These are phyloP conservation scores for Rhinoderma darwinii DNA, from an alignment of 2,113 vertebrate species.

Conservation along the genomic window DNA sequence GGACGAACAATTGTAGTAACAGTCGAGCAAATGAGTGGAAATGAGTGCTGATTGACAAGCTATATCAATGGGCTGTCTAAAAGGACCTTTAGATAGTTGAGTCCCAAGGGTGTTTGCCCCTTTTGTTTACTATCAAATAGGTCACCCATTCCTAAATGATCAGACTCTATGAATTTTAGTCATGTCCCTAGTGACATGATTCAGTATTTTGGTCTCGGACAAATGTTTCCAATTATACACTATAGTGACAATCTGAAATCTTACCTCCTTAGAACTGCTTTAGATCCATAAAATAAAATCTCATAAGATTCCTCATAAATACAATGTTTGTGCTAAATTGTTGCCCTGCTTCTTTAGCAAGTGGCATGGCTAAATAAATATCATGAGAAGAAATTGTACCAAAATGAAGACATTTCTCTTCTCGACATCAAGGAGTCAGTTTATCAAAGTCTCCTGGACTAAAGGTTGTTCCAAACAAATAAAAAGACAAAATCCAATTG, in stretches of 20 bases:
- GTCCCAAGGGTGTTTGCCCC: too few species aligned
- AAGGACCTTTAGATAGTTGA: too few species aligned
- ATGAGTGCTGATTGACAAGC: too few species aligned
- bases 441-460: constrained; percentile 27
- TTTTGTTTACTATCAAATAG: too few species aligned
- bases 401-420: constrained; percentile 36
- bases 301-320: background rate
- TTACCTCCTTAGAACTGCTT: background rate
- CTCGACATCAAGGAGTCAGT: constrained; percentile 19
- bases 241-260: background rate
- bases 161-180: too few species aligned
- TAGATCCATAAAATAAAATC: background rate
- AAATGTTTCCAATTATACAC: background rate
- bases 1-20: too few species aligned
- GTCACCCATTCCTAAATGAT: too few species aligned
- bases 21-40: too few species aligned
- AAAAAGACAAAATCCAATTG: constrained; percentile 36
- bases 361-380: background rate
- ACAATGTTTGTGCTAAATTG: background rate
- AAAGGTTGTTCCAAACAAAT: constrained; percentile 10
- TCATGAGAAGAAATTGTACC: constrained; percentile 24
- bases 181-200: too few species aligned
- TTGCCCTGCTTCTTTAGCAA: background rate
- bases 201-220: background rate
- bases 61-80: too few species aligned